phyloP scores from a whole-genome alignment of 2,113 vertebrate species.

The Polypterus bichir region DNA sequence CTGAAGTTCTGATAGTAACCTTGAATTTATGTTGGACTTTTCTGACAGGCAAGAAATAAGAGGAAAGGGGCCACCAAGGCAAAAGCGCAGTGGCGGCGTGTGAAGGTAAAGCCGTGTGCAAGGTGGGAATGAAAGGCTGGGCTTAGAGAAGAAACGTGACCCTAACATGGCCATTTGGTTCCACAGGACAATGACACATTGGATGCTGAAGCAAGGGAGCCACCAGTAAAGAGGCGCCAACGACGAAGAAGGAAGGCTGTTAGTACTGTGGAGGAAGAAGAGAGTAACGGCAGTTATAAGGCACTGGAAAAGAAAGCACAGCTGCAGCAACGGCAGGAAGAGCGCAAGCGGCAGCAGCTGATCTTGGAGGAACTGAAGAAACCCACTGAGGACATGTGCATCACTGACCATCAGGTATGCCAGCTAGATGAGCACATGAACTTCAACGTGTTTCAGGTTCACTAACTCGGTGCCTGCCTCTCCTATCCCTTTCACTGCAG shows the following conservation, averaged over 20 bases:
- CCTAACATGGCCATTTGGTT: no score
- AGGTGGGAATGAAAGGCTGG: not conserved
- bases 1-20: no score
- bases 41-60: constrained; percentile 68
- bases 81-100: constrained; percentile 63
- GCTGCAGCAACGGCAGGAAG: constrained; percentile 70
- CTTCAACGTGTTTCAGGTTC: not conserved
- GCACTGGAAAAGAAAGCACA: constrained; percentile 52
- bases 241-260: not conserved
- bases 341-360: constrained; percentile 75
- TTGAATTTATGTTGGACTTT: no score
- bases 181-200: no score
- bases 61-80: constrained; percentile 66
- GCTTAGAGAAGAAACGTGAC: no score
- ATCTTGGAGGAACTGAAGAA: constrained; percentile 91
- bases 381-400: constrained; percentile 88
- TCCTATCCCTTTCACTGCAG: constrained; percentile 32
- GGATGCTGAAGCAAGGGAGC: constrained; percentile 22
- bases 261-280: constrained; percentile 35
- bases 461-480: not conserved
- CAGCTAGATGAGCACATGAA: not conserved
- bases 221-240: constrained; percentile 24
- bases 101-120: constrained; percentile 59
- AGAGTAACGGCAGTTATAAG: constrained; percentile 42
- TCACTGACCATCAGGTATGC: constrained; percentile 77